Evolutionary conservation across 1,140 invertebrate species (phyloP).

Genomic region (Rhyacophila brunnea): DNA sequence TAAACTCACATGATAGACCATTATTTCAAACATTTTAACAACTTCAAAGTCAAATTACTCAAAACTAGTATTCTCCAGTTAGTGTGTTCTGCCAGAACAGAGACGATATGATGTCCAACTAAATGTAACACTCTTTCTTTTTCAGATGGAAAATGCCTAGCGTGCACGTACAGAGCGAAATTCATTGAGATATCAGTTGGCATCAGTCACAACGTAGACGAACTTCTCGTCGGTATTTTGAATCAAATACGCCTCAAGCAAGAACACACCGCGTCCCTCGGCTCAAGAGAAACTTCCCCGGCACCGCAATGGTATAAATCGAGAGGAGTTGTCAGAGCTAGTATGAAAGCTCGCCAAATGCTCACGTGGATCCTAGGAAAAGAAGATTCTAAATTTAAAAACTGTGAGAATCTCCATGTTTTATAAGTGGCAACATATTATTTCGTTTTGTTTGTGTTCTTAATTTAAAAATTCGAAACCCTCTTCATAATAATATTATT

Average conservation of each 20-base stretch:
- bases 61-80: no score
- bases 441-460: background rate
- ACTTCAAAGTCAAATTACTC: no score
- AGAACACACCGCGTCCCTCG: conserved; percentile 60
- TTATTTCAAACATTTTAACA: no score
- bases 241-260: conserved; percentile 79
- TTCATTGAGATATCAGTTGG: conserved; percentile 88
- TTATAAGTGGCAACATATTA: conserved; percentile 57
- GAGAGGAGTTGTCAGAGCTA: conserved; percentile 75
- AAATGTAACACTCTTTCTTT: no score
- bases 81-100: no score
- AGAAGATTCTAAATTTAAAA: conserved; percentile 86
- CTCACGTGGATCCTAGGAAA: conserved; percentile 87
- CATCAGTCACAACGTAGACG: conserved; percentile 89
- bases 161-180: conserved; percentile 81
- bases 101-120: no score
- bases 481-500: background rate
- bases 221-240: conserved; percentile 77
- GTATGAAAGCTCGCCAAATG: conserved; percentile 86
- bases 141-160: conserved; percentile 82
- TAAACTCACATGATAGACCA: no score
- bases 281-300: conserved; percentile 57
- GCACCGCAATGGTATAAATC: conserved; percentile 77
- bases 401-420: conserved; percentile 85
- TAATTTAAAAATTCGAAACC: background rate